phyloP scores from a whole-genome alignment of 2,888 invertebrate species.

The Hirtodrosophila trivittata region DNA sequence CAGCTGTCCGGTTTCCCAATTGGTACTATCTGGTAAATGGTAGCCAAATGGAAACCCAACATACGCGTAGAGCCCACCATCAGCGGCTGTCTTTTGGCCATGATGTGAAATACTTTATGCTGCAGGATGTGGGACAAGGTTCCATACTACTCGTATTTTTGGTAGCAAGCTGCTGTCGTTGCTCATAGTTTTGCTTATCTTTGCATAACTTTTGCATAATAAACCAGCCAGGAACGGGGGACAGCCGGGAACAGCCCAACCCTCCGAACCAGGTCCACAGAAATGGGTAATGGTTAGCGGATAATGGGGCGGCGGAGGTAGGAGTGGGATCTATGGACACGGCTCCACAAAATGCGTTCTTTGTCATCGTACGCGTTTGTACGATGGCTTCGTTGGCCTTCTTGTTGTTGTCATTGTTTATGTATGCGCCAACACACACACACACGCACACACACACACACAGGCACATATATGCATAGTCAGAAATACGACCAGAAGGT shows the following conservation, averaged over 20 bases:
- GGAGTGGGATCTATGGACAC: slow-evolving; percentile 1
- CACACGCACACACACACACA: slow-evolving; percentile 45
- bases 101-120: slow-evolving; percentile 53
- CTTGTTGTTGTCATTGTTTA: slow-evolving; percentile 71
- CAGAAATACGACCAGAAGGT: too few relatives aligned
- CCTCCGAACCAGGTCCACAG: slow-evolving; percentile 20
- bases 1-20: slow-evolving; percentile 64
- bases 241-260: slow-evolving; percentile 22
- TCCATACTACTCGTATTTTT: slow-evolving; percentile 51
- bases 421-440: slow-evolving; percentile 78
- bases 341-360: slow-evolving; percentile 67
- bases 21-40: neutral
- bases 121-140: slow-evolving; percentile 40
- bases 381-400: slow-evolving; percentile 29
- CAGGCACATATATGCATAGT: slow-evolving; percentile 1
- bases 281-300: slow-evolving; percentile 10
- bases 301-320: neutral
- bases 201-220: slow-evolving; percentile 81
- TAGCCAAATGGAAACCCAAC: slow-evolving; percentile 20
- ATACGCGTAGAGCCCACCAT: slow-evolving; percentile 13
- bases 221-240: slow-evolving; percentile 67
- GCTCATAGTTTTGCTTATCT: slow-evolving; percentile 80
- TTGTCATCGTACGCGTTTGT: slow-evolving; percentile 70
- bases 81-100: slow-evolving; percentile 44
- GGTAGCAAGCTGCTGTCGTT: slow-evolving; percentile 69